Evolutionary conservation across 2,797 vertebrate genomes (phyloP).

Genomic region (Silurus aristotelis): DNA sequence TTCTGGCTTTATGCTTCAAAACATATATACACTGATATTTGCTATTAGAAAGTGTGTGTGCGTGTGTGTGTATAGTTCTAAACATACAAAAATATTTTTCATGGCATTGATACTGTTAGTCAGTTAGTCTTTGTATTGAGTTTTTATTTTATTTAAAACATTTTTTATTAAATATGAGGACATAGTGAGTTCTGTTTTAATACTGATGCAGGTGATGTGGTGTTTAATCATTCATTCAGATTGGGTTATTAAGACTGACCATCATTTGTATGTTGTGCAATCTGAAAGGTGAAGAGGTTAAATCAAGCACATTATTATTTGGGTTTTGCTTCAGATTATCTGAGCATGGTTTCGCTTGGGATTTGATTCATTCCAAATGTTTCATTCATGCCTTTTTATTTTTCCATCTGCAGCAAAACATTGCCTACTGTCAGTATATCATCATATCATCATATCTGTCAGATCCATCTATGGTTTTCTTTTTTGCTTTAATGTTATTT

Average conservation of each 20-base stretch:
- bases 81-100: too few relatives aligned
- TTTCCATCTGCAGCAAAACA: slow-evolving; percentile 1
- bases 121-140: background rate
- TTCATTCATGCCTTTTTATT: slow-evolving; percentile 6
- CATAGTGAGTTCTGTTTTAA: background rate
- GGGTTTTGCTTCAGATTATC: background rate
- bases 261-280: background rate
- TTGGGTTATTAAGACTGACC: background rate
- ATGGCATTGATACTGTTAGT: background rate
- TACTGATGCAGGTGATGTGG: background rate
- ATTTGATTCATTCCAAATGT: slow-evolving; percentile 21
- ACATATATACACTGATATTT: background rate
- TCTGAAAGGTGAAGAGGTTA: background rate
- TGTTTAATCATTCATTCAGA: background rate
- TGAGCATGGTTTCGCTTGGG: background rate
- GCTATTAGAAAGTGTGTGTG: background rate
- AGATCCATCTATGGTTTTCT: background rate
- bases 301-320: background rate
- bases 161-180: background rate
- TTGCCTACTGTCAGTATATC: background rate
- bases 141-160: too few relatives aligned
- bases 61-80: background rate
- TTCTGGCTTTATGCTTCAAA: background rate
- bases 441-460: background rate
- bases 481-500: background rate